Base-by-base conservation (phyloP, 1,140 invertebrate species). In the Caenorhabditis remanei region DNA sequence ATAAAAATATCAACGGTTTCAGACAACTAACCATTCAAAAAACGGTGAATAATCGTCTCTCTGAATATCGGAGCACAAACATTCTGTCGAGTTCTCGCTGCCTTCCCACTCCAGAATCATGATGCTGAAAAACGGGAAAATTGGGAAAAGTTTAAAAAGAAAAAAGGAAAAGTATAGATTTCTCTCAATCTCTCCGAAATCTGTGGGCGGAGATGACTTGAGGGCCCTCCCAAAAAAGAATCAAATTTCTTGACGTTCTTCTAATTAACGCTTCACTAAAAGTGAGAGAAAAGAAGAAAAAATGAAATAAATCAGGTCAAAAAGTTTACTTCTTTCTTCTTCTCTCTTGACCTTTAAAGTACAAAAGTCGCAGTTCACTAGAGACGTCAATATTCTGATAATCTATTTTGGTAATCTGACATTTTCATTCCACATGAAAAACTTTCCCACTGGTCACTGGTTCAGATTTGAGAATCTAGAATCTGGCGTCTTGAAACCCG, bases 41-140 rank as follows among this genome's bases (percentile, higher is more conserved):
- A 92, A 85, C n/a, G 91, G 92, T 11, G 91, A 92, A 87, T 92
- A 92, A 83, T 92, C 91, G 46, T 92, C 91, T 61, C 89, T 89
- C 75, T 92, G 90, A 50, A 91, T 58, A 83, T 91, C 90, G 19
- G 88, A 87, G 67, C 90, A 91, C 41, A 91, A 58, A 65, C 90
- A 91, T 50, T 88, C 84, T 40, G 89, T 90, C 24, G 53, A 83
- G 48, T 90, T 90, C 21, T 79, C 84, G 48, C 41, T 67, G 8
- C 55, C 58, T 63, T 61, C 46, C 56, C 53, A 61, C 16, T 84
- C 82, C 82, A 84, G 71, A 79, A 79, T 79, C 71, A 79, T 79
- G 46, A 79, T 79, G 71, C 71, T 79, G 71, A 24, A 79, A 79
- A 24, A 53, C 4, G 9, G 21, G 16, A 71, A 9, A n/a, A 46